Evolutionary conservation across 2,888 invertebrate species (phyloP), one percentile per base, ranked within the genome.

Genomic region (Globia sparganii): DNA sequence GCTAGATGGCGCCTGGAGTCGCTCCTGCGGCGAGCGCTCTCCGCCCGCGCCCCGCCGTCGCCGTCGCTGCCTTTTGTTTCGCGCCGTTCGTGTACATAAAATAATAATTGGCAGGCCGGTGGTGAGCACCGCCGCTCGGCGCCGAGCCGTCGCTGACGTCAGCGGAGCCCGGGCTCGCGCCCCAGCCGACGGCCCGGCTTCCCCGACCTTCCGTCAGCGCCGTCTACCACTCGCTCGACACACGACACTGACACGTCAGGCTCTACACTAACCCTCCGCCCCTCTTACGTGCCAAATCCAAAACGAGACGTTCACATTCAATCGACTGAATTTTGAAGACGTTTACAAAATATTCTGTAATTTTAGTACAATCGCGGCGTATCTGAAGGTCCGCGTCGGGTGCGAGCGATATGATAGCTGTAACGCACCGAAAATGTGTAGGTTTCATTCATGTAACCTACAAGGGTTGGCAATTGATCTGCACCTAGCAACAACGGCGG

Each of bases 21-120:
- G 95, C 93, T 96, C 97, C 97, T 97, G 97, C 96, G 96, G 95
- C 94, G 94, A 95, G 94, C 91, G 91, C 94, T 93, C 91, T 93
- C 94, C 94, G 93, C 95, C 96, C 95, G 94, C 96, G 90, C 95
- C 94, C 95, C 95, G 92, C 94, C 89, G 91, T 92, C 91, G 89
- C 91, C 90, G 93, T 90, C 93, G 91, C 93, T 92, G 94, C 93
- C 95, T 96, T 95, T 96, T 96, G 95, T 95, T 96, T 95, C 94
- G 93, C 94, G 94, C 94, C 93, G 93, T 92, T 94, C 94, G 93
- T 94, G 94, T 94, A 94, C 93, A 94, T 95, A 94, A 96, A 95
- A 95, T 95, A 95, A 96, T 96, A 95, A 96, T 95, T 94, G 94
- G 92, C 93, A 94, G 92, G 93, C 95, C 94, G 94, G 94, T 94